Base-by-base conservation (phyloP, 2,113 vertebrate species). In the Craseonycteris thonglongyai region DNA sequence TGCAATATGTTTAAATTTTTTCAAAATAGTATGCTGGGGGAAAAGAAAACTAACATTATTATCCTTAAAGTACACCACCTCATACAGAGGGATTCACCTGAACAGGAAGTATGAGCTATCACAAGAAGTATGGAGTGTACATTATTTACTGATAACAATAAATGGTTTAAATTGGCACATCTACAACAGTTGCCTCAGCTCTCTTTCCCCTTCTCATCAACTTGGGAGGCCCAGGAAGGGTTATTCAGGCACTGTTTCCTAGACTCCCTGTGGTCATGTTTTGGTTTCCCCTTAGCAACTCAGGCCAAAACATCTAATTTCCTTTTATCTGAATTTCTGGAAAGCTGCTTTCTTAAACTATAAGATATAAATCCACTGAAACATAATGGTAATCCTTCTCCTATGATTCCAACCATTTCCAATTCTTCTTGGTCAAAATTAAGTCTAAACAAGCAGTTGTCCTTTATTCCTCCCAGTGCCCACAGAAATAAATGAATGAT, bases 271-370 rank as follows among this genome's bases (percentile, higher is more conserved):
- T 49, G 22, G 45, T 76, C 51, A 82, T 58, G 42, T 66, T 87
- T 15, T 82, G 40, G n/a, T 87, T 88, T 61, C 54, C 58, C 42
- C 35, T 66, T 91, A 69, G 38, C 84, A 84, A 75, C 7, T 45
- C 59, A 93, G 18, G 30, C 19, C 78, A 59, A 95, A 93, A 82
- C 2, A 68, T 40, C 49, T 83, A 54, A 72, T 93, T 81, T 74
- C 40, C 30, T 93, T 86, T 51, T 49, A 87, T 26, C 35, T 61
- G 35, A 86, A 90, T 88, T 91, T 93, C 76, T 82, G 22, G 35
- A 96, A 88, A 84, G 35, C 26, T 83, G n/a, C 40, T 87, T 88
- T 90, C 54, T 90, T 88, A 83, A 90, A 83, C 54, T 95, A 7
- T 24, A 86, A 59, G 22, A 45, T 6, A 66, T 12, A 82, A 91